phyloP scores from a whole-genome alignment of 2,797 vertebrate genomes.

The Helostoma temminkii region DNA sequence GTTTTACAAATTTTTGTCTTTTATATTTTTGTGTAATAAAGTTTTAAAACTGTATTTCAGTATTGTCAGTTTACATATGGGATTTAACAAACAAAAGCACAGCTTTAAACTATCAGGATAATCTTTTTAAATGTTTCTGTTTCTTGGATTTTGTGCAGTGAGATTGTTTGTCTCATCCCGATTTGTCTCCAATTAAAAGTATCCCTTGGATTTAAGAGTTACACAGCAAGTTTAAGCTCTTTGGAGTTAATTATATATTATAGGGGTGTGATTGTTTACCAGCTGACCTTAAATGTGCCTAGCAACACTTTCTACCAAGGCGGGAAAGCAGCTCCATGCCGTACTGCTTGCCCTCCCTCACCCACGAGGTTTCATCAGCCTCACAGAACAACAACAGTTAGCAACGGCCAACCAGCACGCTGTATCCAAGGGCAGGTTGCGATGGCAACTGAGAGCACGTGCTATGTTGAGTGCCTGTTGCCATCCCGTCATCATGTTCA shows the following conservation, averaged over 20 bases:
- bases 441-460: constrained; percentile 84
- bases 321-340: constrained; percentile 59
- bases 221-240: constrained; percentile 47
- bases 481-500: constrained; percentile 81
- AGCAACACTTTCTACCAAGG: constrained; percentile 82
- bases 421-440: constrained; percentile 87
- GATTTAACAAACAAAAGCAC: constrained; percentile 4
- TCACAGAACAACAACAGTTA: constrained; percentile 83
- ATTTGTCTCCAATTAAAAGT: constrained; percentile 56
- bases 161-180: constrained; percentile 48
- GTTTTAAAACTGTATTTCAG: neutral
- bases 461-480: constrained; percentile 83
- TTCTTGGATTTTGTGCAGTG: constrained; percentile 15
- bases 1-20: constrained; percentile 1
- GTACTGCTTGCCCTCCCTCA: constrained; percentile 71
- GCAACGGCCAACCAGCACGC: constrained; percentile 85
- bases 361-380: constrained; percentile 81
- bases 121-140: constrained; percentile 52
- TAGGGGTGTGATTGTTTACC: constrained; percentile 76
- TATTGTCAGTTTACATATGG: constrained; percentile 8
- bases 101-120: constrained; percentile 19
- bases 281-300: constrained; percentile 79
- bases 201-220: constrained; percentile 51
- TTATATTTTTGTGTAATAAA: constrained; percentile 52
- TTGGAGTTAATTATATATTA: constrained; percentile 28